Percentiles rank a stretch among this genome's conserved stretches.
Evolutionary conservation across 2,113 vertebrate species (phyloP).

Genomic region (Sitta europaea): DNA sequence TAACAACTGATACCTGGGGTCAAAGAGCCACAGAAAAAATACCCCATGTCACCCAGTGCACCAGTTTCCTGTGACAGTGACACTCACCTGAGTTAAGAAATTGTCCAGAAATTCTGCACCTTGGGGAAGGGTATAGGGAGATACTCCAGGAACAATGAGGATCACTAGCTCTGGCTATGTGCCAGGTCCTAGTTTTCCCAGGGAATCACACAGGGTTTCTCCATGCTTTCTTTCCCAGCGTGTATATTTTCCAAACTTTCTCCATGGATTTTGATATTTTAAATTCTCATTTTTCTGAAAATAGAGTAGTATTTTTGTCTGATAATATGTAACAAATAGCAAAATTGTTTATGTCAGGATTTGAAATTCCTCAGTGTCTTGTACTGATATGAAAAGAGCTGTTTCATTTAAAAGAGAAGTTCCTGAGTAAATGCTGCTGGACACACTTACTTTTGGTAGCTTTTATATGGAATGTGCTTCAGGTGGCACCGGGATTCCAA

Average conservation of each 20-base stretch:
- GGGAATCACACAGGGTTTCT: neutral
- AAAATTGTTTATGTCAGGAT: neutral
- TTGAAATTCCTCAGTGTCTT: neutral
- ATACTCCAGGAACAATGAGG: neutral
- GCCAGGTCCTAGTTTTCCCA: neutral
- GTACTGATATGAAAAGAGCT: neutral
- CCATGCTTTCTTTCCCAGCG: neutral
- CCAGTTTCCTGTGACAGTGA: neutral
- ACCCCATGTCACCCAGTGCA: rapidly evolving
- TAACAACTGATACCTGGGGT: neutral
- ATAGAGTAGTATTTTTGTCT: neutral
- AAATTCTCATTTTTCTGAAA: neutral
- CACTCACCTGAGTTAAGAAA: neutral
- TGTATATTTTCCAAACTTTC: neutral
- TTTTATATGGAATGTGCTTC: neutral
- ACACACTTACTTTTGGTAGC: neutral
- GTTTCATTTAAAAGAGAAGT: neutral
- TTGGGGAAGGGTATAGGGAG: neutral
- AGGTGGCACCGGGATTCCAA: neutral
- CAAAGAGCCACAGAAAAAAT: neutral
- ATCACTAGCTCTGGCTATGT: neutral
- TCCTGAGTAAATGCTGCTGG: neutral
- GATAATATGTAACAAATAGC: neutral
- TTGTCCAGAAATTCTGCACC: neutral
- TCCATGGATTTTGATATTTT: neutral